Conservation (phyloP, 2,113 vertebrate genomes). For the Columbina picui region DNA sequence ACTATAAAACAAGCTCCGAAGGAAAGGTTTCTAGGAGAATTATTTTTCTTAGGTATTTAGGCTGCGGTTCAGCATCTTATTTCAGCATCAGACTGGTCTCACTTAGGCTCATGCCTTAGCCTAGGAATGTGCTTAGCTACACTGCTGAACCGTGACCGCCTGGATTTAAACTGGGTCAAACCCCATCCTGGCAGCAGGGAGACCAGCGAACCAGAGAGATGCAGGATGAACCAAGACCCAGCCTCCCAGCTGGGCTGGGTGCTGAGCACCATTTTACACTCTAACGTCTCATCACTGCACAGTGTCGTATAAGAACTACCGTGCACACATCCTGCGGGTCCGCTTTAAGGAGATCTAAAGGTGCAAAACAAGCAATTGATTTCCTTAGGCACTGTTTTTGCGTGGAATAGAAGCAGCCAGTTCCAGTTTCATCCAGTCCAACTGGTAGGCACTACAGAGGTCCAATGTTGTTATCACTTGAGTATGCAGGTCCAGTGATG, state of each 20-base stretch:
- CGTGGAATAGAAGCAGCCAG: background rate
- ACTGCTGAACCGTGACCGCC: background rate
- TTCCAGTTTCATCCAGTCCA: background rate
- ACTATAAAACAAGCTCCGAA: background rate
- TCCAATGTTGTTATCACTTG: background rate
- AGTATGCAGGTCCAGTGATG: rapidly evolving
- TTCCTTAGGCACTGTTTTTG: background rate
- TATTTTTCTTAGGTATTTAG: background rate
- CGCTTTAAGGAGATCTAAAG: background rate
- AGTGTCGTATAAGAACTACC: background rate
- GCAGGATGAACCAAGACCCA: background rate
- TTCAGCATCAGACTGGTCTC: background rate
- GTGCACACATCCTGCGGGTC: rapidly evolving
- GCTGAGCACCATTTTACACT: background rate
- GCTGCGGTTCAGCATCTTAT: background rate
- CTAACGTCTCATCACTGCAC: background rate
- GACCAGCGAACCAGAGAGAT: background rate
- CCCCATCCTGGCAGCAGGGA: background rate
- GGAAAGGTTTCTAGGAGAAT: background rate
- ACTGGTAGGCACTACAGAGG: background rate
- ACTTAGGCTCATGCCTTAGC: background rate
- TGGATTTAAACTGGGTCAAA: background rate
- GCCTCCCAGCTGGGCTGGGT: background rate
- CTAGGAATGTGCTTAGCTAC: background rate
- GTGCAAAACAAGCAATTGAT: background rate